Percentiles rank a stretch among this genome's conserved stretches.
These are phyloP conservation scores for Ditylenchus weischeri DNA, from an alignment of 2,888 invertebrate genomes.

Conservation along the genomic window DNA sequence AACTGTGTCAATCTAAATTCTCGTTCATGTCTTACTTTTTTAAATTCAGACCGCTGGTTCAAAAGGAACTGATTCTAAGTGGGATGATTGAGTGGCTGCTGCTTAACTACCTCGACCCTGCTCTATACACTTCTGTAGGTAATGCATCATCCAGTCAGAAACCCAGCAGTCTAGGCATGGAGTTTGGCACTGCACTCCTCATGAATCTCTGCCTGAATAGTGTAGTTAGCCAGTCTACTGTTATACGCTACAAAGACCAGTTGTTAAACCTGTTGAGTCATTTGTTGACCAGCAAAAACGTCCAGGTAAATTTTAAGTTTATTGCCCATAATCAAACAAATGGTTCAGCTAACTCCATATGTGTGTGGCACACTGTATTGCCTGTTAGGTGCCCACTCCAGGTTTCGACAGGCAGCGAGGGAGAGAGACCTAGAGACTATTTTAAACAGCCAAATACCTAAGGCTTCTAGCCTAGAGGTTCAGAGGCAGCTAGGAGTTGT, in stretches of 20 bases:
- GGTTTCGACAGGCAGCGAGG: constrained; percentile 15
- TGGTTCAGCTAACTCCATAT: constrained; percentile 29
- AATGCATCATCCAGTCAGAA: background rate
- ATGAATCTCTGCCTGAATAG: constrained; percentile 37
- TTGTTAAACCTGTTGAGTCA: constrained; percentile 25
- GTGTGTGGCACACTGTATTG: constrained; percentile 34
- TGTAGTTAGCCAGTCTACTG: constrained; percentile 33
- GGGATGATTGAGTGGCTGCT: constrained; percentile 45
- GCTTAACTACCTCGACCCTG: constrained; percentile 1
- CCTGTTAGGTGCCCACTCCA: constrained; percentile 13
- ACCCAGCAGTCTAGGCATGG: constrained; percentile 29
- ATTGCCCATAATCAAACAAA: background rate
- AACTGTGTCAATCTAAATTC: too few species aligned
- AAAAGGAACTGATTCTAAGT: constrained; percentile 39
- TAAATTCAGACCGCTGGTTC: constrained; percentile 31
- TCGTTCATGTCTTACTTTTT: too few species aligned
- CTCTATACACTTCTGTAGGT: background rate
- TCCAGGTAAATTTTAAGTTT: constrained; percentile 4
- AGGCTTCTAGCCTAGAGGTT: constrained; percentile 26
- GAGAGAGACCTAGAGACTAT: constrained; percentile 19
- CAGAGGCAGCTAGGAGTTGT: constrained; percentile 35
- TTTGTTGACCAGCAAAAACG: background rate
- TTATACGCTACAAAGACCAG: constrained; percentile 37
- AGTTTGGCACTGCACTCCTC: constrained; percentile 40
- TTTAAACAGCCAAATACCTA: constrained; percentile 18